These are phyloP conservation scores for Myanophis thanlyinensis DNA, from an alignment of 2,113 vertebrate genomes.

Conservation along the genomic window DNA sequence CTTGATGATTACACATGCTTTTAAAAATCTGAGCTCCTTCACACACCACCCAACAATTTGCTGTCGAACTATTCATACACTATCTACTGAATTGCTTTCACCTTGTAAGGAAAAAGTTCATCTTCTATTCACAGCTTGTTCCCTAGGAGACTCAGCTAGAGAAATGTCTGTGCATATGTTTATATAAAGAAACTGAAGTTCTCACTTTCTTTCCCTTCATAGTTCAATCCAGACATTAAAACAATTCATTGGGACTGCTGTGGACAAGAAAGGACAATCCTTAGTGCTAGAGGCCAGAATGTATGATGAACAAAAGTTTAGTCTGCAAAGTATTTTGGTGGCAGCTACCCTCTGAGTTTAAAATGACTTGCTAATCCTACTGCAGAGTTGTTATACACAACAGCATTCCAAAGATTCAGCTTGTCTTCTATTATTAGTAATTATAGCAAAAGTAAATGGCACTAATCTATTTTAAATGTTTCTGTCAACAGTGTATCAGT, in stretches of 20 bases:
- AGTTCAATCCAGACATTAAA: accelerated
- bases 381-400: neutral
- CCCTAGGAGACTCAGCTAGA: constrained; percentile 18
- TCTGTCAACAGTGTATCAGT: neutral
- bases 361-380: neutral
- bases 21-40: neutral
- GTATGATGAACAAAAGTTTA: accelerated
- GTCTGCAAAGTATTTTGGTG: neutral
- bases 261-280: neutral
- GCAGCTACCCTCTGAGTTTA: neutral
- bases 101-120: constrained; percentile 42
- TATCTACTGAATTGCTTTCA: constrained; percentile 23
- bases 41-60: constrained; percentile 5
- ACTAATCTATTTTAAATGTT: neutral
- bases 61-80: constrained; percentile 44
- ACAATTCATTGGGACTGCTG: accelerated
- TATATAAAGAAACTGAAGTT: constrained; percentile 2
- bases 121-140: neutral
- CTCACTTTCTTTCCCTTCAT: neutral
- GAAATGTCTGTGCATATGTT: neutral
- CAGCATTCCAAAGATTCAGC: neutral
- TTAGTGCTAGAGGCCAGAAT: accelerated
- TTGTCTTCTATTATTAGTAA: neutral
- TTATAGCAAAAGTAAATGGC: neutral
- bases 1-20: constrained; percentile 25